Evolutionary conservation across 2,113 vertebrate species (phyloP).

Genomic region (Tenrec ecaudatus): DNA sequence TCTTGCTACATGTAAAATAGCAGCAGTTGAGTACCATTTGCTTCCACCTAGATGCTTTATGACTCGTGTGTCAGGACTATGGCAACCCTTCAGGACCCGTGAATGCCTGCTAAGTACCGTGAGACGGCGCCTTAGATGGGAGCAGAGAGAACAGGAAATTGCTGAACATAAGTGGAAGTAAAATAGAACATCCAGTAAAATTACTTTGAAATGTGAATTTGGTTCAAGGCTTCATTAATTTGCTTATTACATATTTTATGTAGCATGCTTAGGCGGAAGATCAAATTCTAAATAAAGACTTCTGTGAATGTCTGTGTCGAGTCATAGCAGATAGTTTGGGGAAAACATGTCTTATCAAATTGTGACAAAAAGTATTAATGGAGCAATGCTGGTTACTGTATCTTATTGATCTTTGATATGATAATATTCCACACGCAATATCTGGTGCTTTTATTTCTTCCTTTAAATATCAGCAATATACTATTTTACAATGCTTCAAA

Average conservation of each 20-base stretch:
- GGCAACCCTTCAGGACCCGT: slow-evolving; percentile 71
- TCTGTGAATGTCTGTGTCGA: neutral
- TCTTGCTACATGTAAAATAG: slow-evolving; percentile 71
- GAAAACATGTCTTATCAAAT: neutral
- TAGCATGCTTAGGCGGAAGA: slow-evolving; percentile 1
- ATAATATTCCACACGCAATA: slow-evolving; percentile 40
- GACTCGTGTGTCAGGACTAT: slow-evolving; percentile 70
- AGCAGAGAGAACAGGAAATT: slow-evolving; percentile 69
- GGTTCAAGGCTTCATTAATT: slow-evolving; percentile 40
- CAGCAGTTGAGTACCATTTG: slow-evolving; percentile 75
- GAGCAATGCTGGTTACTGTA: neutral
- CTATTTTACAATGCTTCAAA: slow-evolving; percentile 21
- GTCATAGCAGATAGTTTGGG: slow-evolving; percentile 5
- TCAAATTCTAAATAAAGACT: neutral
- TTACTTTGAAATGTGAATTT: slow-evolving; percentile 55
- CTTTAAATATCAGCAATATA: slow-evolving; percentile 63
- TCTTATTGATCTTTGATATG: slow-evolving; percentile 54
- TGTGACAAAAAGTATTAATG: slow-evolving; percentile 40
- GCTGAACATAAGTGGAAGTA: slow-evolving; percentile 63
- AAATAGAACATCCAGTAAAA: slow-evolving; percentile 57
- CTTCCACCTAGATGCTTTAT: slow-evolving; percentile 74
- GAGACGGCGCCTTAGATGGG: slow-evolving; percentile 1
- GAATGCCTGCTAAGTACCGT: slow-evolving; percentile 66
- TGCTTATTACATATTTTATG: slow-evolving; percentile 44
- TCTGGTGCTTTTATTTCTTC: slow-evolving; percentile 47